Conservation (phyloP, 2,888 invertebrate species). For the Panzeria rudis region DNA sequence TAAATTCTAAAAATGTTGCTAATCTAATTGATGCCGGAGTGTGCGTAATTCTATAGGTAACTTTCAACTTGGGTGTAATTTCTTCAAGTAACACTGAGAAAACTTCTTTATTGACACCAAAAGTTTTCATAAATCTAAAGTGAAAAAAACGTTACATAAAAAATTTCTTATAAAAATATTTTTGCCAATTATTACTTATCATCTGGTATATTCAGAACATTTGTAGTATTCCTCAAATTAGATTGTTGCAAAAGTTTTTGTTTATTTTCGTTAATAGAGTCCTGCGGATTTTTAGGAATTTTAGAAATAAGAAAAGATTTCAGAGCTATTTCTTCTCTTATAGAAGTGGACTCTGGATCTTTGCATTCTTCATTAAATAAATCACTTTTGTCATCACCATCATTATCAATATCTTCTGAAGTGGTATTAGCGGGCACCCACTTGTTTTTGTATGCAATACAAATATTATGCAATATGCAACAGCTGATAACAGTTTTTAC, state of each 20-base stretch:
- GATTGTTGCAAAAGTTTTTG: not conserved
- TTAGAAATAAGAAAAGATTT: not conserved
- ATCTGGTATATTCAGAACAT: conserved; percentile 29
- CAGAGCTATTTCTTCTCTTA: conserved; percentile 43
- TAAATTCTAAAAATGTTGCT: conserved; percentile 49
- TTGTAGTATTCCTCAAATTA: not conserved
- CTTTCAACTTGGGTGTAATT: conserved; percentile 25
- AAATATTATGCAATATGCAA: conserved; percentile 57
- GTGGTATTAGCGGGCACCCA: conserved; percentile 6
- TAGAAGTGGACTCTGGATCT: not conserved
- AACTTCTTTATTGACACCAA: conserved; percentile 40
- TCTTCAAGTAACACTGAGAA: conserved; percentile 44
- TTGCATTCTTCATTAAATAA: not conserved
- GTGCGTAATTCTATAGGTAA: conserved; percentile 31
- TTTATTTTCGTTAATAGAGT: not conserved
- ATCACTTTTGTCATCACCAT: not conserved
- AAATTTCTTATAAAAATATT: not conserved
- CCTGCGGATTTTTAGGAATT: not conserved
- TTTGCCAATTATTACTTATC: not conserved
- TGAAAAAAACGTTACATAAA: not conserved
- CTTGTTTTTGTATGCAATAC: conserved; percentile 35
- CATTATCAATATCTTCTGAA: not conserved
- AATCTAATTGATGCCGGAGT: conserved; percentile 34
- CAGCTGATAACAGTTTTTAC: conserved; percentile 36
- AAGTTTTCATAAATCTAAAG: conserved; percentile 39